Conservation (phyloP, 2,797 vertebrate genomes). For the Lepus townsendii region DNA sequence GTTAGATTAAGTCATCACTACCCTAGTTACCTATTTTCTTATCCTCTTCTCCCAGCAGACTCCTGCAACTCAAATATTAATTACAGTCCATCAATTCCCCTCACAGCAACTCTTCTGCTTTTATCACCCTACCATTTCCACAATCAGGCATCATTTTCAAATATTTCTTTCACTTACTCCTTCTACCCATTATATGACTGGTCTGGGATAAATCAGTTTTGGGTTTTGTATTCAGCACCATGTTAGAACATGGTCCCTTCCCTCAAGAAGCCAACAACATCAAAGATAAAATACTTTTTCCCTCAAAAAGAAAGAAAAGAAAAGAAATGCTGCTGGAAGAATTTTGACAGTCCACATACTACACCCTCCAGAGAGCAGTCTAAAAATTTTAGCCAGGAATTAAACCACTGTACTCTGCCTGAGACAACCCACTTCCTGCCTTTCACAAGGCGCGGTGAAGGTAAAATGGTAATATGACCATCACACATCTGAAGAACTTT, state of each 20-base stretch:
- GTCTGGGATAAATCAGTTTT: slow-evolving; percentile 30
- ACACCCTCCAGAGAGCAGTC: slow-evolving; percentile 16
- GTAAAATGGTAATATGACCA: background rate
- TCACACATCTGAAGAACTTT: background rate
- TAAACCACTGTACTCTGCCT: slow-evolving; percentile 13
- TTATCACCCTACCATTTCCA: slow-evolving; percentile 35
- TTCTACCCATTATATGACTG: slow-evolving; percentile 53
- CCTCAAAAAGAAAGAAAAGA: background rate
- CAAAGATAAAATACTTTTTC: slow-evolving; percentile 54
- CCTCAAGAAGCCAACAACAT: background rate
- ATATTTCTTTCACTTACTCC: slow-evolving; percentile 56
- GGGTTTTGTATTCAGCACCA: background rate
- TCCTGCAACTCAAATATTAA: slow-evolving; percentile 72
- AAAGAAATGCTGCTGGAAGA: slow-evolving; percentile 31
- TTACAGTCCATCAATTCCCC: slow-evolving; percentile 69
- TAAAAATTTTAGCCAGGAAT: slow-evolving; percentile 43
- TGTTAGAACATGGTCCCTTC: background rate
- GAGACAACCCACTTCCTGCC: background rate
- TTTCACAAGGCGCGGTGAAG: slow-evolving; percentile 1
- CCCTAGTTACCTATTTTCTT: slow-evolving; percentile 72
- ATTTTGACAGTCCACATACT: background rate
- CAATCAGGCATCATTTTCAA: slow-evolving; percentile 56
- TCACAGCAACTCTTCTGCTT: slow-evolving; percentile 51
- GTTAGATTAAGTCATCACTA: slow-evolving; percentile 11
- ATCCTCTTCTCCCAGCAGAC: slow-evolving; percentile 60